phyloP scores from a whole-genome alignment of 1,140 invertebrate genomes.

The Dysdera silvatica region DNA sequence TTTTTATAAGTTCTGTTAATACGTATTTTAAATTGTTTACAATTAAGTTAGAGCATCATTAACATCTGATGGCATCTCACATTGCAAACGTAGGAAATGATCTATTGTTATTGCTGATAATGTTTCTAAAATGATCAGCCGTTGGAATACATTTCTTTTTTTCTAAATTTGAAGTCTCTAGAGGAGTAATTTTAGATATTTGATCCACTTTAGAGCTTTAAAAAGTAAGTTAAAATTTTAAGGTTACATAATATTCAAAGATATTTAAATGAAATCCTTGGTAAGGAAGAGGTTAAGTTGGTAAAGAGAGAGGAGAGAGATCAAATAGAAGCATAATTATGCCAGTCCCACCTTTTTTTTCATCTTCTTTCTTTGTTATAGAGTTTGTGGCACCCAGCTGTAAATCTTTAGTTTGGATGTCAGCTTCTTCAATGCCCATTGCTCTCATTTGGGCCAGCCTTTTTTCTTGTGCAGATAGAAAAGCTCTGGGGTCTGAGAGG shows the following conservation, averaged over 20 bases:
- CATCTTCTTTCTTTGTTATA: constrained; percentile 53
- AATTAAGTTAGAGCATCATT: too few relatives aligned
- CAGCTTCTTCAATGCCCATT: constrained; percentile 82
- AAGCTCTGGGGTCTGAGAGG: constrained; percentile 87
- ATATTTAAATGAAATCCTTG: not conserved
- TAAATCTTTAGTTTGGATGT: constrained; percentile 50
- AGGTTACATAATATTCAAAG: not conserved
- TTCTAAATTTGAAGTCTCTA: constrained; percentile 48
- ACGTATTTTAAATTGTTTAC: too few relatives aligned
- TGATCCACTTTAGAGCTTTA: not conserved
- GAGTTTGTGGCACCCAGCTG: constrained; percentile 24
- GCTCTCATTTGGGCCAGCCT: constrained; percentile 84
- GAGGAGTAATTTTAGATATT: not conserved
- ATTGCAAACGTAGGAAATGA: too few relatives aligned
- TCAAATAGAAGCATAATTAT: not conserved
- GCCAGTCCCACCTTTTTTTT: constrained; percentile 58
- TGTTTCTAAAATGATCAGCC: too few relatives aligned
- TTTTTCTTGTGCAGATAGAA: constrained; percentile 77
- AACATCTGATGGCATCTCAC: too few relatives aligned
- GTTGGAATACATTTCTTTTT: too few relatives aligned
- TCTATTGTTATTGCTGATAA: too few relatives aligned
- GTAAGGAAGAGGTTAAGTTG: not conserved
- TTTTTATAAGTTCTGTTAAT: too few relatives aligned
- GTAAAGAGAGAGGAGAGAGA: not conserved
- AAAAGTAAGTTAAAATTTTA: not conserved